phyloP scores from a whole-genome alignment of 2,797 vertebrate species.

The Cuculus canorus region DNA sequence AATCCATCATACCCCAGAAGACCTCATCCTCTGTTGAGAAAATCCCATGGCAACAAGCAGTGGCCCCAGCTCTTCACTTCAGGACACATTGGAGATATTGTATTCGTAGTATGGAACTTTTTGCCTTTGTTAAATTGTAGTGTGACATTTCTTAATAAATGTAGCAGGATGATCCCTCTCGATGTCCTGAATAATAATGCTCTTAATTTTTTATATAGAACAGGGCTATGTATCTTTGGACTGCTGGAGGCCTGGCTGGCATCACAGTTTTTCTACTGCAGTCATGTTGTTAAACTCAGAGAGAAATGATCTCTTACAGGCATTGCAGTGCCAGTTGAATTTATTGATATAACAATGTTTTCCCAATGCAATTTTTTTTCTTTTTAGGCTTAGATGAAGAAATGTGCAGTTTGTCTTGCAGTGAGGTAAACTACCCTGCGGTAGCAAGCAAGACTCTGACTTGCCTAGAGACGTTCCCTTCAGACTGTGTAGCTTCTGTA shows the following conservation, averaged over 20 bases:
- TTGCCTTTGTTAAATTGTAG: neutral
- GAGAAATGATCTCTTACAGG: neutral
- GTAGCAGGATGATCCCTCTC: neutral
- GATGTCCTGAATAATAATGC: neutral
- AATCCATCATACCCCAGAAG: accelerated
- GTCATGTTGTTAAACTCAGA: neutral
- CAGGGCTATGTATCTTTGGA: neutral
- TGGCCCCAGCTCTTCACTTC: neutral
- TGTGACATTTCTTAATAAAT: neutral
- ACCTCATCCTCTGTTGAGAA: neutral
- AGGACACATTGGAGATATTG: neutral
- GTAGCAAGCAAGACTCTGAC: neutral
- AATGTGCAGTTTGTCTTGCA: neutral
- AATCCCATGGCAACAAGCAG: neutral
- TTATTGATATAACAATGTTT: neutral
- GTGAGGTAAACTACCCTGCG: neutral
- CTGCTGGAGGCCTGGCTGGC: neutral
- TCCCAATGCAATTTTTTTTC: neutral
- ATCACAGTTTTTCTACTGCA: neutral
- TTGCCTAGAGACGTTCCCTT: neutral
- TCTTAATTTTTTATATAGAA: neutral
- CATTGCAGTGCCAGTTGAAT: neutral
- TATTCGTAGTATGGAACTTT: neutral
- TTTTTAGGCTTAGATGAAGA: neutral
- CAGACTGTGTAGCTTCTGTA: neutral